phyloP scores from a whole-genome alignment of 64 coral and sea anemone genomes.

The Montipora cactus region DNA sequence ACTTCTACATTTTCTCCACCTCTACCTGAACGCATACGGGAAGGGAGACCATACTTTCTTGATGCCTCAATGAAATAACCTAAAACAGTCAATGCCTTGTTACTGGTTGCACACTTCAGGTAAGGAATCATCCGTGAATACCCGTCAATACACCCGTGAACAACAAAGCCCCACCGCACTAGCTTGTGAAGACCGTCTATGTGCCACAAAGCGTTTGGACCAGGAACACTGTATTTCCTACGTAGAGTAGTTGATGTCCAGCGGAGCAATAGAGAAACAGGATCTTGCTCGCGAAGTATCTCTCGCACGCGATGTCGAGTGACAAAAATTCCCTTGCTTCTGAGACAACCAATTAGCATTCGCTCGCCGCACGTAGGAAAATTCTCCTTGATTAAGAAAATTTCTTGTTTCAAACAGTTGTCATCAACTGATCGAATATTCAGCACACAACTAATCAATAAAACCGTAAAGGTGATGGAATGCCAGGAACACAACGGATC shows the following conservation, averaged over 20 bases:
- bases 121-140: not conserved
- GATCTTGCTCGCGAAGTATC: not conserved
- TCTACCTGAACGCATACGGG: constrained; percentile 19
- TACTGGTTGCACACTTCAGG: constrained; percentile 47
- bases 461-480: too few relatives aligned
- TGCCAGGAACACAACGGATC: too few relatives aligned
- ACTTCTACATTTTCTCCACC: constrained; percentile 26
- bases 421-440: not conserved
- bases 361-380: constrained; percentile 16
- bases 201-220: constrained; percentile 19
- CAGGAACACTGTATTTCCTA: not conserved
- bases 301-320: not conserved
- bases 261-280: not conserved
- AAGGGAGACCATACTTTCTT: not conserved
- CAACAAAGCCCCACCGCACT: constrained; percentile 3
- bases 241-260: not conserved
- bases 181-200: constrained; percentile 31
- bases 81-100: constrained; percentile 5
- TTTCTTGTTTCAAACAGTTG: not conserved
- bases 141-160: constrained; percentile 34
- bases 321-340: not conserved
- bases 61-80: too few relatives aligned
- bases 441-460: too few relatives aligned
- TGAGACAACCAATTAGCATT: constrained; percentile 24
- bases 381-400: not conserved